Evolutionary conservation across 2,797 vertebrate genomes (phyloP), one percentile per base, ranked within the genome.

Genomic region (Dendrocincla fuliginosa): DNA sequence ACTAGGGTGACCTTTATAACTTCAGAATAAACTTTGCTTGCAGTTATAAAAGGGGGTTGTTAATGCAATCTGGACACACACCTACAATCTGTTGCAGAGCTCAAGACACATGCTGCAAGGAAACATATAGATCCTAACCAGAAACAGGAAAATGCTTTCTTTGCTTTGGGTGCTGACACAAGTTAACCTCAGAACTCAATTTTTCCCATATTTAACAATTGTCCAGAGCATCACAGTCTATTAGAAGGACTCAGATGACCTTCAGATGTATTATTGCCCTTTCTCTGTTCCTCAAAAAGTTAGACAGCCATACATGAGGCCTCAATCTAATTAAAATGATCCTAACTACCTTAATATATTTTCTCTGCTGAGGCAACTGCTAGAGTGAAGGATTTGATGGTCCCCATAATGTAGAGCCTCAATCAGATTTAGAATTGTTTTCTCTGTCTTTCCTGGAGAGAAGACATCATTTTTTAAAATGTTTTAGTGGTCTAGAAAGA

Each of bases 1-100:
- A 84, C 77, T 76, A 70, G 10, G 10, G n/a, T 86, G 81, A 96
- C 82, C 63, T 91, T 94, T 94, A 88, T 17, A 91, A 92, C 64
- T 96, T 95, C 47, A 46, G 96, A 97, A 96, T 89, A 96, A 97
- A 93, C 74, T 95, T 87, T 73, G 50, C 35, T 95, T 85, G 59
- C 76, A 87, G 63, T 95, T 95, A 91, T 87, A 91, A 95, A 95
- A 84, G 10, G 27, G 30, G 13, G 64, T 80, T 82, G 28, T 71
- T 86, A 84, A 67, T 77, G 47, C 52, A 94, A 32, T 78, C 70
- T 79, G 65, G 70, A 92, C n/a, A 73, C 47, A 85, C 71, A 74
- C 61, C 88, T 90, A 89, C 25, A 79, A 32, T 92, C 67, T 91
- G 65, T 32, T 77, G 55, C 49, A 87, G 44, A 16, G 52, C 49